Evolutionary conservation across 1,140 invertebrate species (phyloP), one percentile per base, ranked within the genome.

Genomic region (Hesperophylax magnus): DNA sequence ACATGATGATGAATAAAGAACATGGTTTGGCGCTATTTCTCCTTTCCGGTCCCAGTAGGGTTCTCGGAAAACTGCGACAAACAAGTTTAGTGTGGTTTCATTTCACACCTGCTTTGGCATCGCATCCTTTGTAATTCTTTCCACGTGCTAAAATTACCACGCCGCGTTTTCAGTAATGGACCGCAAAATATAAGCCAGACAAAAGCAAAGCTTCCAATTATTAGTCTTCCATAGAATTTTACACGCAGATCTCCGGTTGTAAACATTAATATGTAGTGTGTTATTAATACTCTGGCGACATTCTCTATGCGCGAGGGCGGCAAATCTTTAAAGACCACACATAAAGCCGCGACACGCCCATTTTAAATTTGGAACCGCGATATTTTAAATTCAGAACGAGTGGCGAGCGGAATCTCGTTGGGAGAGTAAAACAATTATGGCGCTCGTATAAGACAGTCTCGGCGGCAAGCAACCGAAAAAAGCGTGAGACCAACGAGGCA

Each of bases 361-460:
- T 78, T 67, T 78, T 67, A 78, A 78, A 65, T 78, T 78, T 78
- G 76, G 76, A 78, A 78, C 76, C 61, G 76, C 76, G 58, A 78
- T 78, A 78, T 78, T 78, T 78, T 78, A 78, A 78, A 78, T 78
- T 63, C 76, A 63, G 76, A 75, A 75, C 56, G 72, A 75, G 72
- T 18, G 39, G 67, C 27, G 52, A 75, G 53, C 67, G 8, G 8
- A 47, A 20, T 47, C 67, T 47, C 39, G 67, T 47, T 71, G 67
- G 67, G 18, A 34, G 67, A 71, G 67, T 71, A 71, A 71, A 71
- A 71, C 67, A 71, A 71, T 71, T 71, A 71, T 52, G 67, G 67
- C 34, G 27, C 27, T 69, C 65, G 34, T 69, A 65, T 65, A 65
- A 65, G 63, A n/a, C 24, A 8, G 20, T 15, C 5, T 58, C 56